Conservation (phyloP, 2,797 vertebrate species). For the Triplophysa yarkandensis region DNA sequence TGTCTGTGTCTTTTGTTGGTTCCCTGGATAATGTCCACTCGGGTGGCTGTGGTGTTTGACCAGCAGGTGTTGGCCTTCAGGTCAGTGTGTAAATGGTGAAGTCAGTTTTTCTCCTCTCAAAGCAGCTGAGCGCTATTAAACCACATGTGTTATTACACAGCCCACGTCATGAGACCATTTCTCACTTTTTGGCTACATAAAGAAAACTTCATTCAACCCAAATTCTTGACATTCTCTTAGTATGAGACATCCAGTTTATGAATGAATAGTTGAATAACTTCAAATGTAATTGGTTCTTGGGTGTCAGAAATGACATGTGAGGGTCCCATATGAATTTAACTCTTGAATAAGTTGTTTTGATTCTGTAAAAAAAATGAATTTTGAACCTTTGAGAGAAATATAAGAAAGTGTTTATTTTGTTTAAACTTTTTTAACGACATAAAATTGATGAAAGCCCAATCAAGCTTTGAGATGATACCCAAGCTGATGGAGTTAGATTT, state of each 20-base stretch:
- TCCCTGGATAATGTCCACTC: neutral
- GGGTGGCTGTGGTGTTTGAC: neutral
- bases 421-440: too few species aligned
- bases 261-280: neutral
- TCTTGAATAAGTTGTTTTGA: too few species aligned
- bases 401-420: too few species aligned
- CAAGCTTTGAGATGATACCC: too few species aligned
- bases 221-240: conserved; percentile 22
- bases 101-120: conserved; percentile 1
- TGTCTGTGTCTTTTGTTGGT: neutral
- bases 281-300: too few species aligned
- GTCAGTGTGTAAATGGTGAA: conserved; percentile 13
- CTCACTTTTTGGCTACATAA: conserved; percentile 23
- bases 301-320: too few species aligned
- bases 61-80: conserved; percentile 8
- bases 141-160: conserved; percentile 29
- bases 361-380: too few species aligned
- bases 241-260: neutral
- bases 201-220: neutral
- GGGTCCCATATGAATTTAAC: too few species aligned
- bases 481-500: too few species aligned
- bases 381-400: too few species aligned
- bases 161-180: conserved; percentile 13
- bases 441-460: too few species aligned
- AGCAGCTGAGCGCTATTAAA: conserved; percentile 11